Conservation (phyloP, 2,888 invertebrate species). For the Andricus quercusramuli region DNA sequence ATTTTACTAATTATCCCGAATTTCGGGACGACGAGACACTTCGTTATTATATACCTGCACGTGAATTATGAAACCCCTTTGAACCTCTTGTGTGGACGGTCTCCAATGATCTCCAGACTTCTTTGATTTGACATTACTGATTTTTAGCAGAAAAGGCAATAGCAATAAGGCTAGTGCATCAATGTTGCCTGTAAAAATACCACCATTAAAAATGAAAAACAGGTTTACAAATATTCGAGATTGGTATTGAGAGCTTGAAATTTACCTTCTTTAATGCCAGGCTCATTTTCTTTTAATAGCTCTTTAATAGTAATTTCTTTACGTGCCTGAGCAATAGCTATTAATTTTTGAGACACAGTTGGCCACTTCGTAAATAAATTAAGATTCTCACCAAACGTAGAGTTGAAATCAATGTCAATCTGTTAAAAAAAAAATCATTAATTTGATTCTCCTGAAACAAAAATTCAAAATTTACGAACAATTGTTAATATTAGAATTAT, state of each 20-base stretch:
- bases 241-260: not conserved
- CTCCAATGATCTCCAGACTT: not conserved
- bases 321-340: not conserved
- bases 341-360: not conserved
- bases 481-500: not conserved
- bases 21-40: too few relatives aligned
- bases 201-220: too few relatives aligned
- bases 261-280: not conserved
- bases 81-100: not conserved
- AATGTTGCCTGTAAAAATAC: not conserved
- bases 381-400: not conserved
- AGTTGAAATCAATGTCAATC: not conserved
- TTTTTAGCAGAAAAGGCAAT: not conserved
- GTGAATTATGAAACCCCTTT: not conserved
- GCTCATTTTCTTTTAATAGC: not conserved
- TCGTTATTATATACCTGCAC: not conserved
- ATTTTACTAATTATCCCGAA: too few relatives aligned
- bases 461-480: not conserved
- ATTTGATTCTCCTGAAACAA: not conserved
- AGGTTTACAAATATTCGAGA: not conserved
- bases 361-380: not conserved
- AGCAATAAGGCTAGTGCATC: not conserved
- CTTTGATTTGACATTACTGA: not conserved
- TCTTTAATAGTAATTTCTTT: not conserved
- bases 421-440: not conserved